Percentiles rank a stretch among this genome's conserved stretches.
phyloP scores from a whole-genome alignment of 2,113 vertebrate genomes.

The Cheilinus undulatus region DNA sequence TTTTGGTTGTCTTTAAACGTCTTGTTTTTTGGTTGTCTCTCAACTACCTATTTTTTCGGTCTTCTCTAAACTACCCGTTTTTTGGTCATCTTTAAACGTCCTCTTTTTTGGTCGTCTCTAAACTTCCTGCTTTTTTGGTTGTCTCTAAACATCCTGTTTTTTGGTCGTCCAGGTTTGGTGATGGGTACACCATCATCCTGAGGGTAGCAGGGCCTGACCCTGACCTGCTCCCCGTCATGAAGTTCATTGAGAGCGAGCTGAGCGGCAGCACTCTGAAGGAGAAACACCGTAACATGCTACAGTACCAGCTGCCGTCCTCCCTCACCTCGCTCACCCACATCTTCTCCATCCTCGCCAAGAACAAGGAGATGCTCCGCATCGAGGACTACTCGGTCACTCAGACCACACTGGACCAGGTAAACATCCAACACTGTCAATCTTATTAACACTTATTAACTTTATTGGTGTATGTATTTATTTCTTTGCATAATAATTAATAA shows the following conservation, averaged over 20 bases:
- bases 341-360: slow-evolving; percentile 94
- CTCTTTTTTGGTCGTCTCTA: too few relatives aligned
- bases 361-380: slow-evolving; percentile 91
- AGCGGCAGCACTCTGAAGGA: slow-evolving; percentile 94
- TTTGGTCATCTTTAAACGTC: neutral
- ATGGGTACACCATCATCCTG: slow-evolving; percentile 97
- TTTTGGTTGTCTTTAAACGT: too few relatives aligned
- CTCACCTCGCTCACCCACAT: slow-evolving; percentile 92
- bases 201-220: slow-evolving; percentile 91
- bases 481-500: too few relatives aligned
- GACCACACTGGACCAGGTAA: slow-evolving; percentile 97
- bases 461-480: too few relatives aligned
- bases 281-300: slow-evolving; percentile 95
- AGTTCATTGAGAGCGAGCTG: slow-evolving; percentile 93
- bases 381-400: slow-evolving; percentile 99
- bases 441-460: too few relatives aligned
- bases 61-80: too few relatives aligned
- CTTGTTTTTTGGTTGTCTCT: too few relatives aligned
- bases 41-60: too few relatives aligned
- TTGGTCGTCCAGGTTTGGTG: slow-evolving; percentile 87
- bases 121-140: too few relatives aligned
- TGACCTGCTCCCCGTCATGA: slow-evolving; percentile 91
- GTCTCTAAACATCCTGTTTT: fast-evolving
- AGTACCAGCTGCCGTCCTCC: slow-evolving; percentile 95
- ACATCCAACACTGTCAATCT: too few relatives aligned